Base-by-base conservation (phyloP, 1,140 invertebrate genomes). In the Drosophila bifasciata region DNA sequence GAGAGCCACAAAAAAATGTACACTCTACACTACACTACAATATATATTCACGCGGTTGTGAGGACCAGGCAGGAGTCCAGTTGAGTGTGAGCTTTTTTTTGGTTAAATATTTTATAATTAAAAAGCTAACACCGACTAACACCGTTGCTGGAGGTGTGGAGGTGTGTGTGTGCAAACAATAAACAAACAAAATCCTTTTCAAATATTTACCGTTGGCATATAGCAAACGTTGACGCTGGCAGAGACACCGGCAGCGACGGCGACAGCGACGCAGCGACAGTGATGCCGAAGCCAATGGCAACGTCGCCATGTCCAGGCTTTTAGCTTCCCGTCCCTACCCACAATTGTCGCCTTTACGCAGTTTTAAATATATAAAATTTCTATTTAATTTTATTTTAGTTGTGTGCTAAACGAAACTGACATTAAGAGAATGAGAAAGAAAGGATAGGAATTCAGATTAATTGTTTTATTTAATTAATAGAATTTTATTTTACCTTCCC, bases 71-170 rank as follows among this genome's bases (percentile, higher is more conserved):
- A n/a, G n/a, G n/a, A n/a, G n/a, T 36, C 41, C 85, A 83, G 59
- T 84, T 61, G 83, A 88, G 88, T 90, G 80, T 90, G 84, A 90
- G 84, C 79, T 81, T 84, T 83, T 81, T 84, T 81, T 86, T 90
- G 81, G 85, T 90, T 90, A 86, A 90, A 90, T 90, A 90, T 90
- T 90, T 90, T 90, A 90, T 90, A 90, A 90, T 90, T 90, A 90
- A 90, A 90, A 90, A 90, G 89, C 89, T 90, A 90, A 90, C 89
- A 90, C 84, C 77, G 77, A 89, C 89, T 90, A 90, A 89, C 83
- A 90, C 88, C 88, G 83, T 79, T 66, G 83, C 76, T 66, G 76
- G 77, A 85, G 88, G 88, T 90, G 86, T 90, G 80, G 77, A 85
- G 88, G 88, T 90, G 86, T 90, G 80, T 90, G 80, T 89, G 89